Evolutionary conservation across 2,888 invertebrate genomes (phyloP), one percentile per base, ranked within the genome.

Genomic region (Troides oblongomaculatus): DNA sequence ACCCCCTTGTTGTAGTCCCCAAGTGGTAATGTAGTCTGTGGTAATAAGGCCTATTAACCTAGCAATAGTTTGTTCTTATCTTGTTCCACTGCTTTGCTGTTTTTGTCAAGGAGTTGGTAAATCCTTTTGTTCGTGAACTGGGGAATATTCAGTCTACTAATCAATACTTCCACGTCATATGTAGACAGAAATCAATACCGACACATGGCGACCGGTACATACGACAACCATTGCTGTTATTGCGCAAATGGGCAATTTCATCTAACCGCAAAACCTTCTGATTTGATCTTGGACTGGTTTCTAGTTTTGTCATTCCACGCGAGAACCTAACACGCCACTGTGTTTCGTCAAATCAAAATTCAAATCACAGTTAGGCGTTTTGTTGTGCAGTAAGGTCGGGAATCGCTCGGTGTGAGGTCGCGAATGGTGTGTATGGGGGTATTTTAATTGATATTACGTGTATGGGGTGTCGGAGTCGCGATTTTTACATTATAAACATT

Each of bases 261-360:
- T 74, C 74, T 74, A 73, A 76, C 74, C 74, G 73, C 74, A 69
- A 74, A 77, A 75, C 82, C 83, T 83, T 83, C 80, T 68, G 68
- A 73, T 77, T 76, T 78, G 83, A 78, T 83, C 83, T 83, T 83
- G 83, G 80, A 79, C 83, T 80, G 78, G 76, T 77, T 76, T 75
- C 76, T 77, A 76, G 76, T 79, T 79, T 77, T 78, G 74, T 78
- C 76, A 76, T 76, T 76, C 73, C 66, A 70, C 65, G 56, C 64
- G 62, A 66, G 58, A 60, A 53, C 25, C 10, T 30, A 61, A 65
- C 64, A 63, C 57, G 70, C 72, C 71, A 53, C 71, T 66, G 72
- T 67, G 70, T 73, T 69, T 65, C 65, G 58, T 66, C 66, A 60
- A 50, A 57, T 62, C 43, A 39, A 69, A 71, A 71, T 71, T 72